Evolutionary conservation across 2,113 vertebrate genomes (phyloP), one percentile per base, ranked within the genome.

Genomic region (Pomatorhinus ruficollis): DNA sequence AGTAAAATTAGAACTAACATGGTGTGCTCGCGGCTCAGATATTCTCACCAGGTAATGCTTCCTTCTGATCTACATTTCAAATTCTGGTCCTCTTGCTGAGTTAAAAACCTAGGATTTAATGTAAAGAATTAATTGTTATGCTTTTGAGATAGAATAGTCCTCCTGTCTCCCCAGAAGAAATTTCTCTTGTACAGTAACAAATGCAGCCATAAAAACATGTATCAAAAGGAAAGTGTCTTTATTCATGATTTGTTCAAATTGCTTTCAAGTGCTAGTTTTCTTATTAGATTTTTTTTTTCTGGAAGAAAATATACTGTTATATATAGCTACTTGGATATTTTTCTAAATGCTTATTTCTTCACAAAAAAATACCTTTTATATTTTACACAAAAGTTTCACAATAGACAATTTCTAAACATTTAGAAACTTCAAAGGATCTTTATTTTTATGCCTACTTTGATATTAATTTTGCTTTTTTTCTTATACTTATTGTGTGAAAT

Each of bases 371-470:
- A 33, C 2, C 12, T 71, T 74, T 56, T 66, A 5, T 28, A 70
- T 53, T 83, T 93, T 75, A 78, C 9, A 63, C 35, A 37, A 8
- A 66, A 23, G 11, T 89, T 94, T 88, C 54, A 71, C 28, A 82
- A 66, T 25, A 69, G 44, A 44, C 12, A 47, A 84, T 92, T 87
- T 84, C 53, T 74, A 49, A 87, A 64, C 20, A 61, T 76, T 69
- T 30, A 74, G 40, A 87, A 70, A 64, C 69, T 85, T 95, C n/a
- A 86, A 91, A 86, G 40, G 23, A 54, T 71, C 35, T 22, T n/a
- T 83, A 21, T 85, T 90, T 92, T 93, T 61, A 79, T 71, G 87
- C 18, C 80, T 65, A 56, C 44, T 95, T 90, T 54, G 63, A 83
- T 28, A 79, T 59, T 68, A 40, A 84, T 76, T 91, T 91, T 74